Percentiles rank a stretch among this genome's conserved stretches.
These are phyloP conservation scores for Pelvicachromis taeniatus DNA, from an alignment of 2,113 vertebrate species.

Conservation along the genomic window DNA sequence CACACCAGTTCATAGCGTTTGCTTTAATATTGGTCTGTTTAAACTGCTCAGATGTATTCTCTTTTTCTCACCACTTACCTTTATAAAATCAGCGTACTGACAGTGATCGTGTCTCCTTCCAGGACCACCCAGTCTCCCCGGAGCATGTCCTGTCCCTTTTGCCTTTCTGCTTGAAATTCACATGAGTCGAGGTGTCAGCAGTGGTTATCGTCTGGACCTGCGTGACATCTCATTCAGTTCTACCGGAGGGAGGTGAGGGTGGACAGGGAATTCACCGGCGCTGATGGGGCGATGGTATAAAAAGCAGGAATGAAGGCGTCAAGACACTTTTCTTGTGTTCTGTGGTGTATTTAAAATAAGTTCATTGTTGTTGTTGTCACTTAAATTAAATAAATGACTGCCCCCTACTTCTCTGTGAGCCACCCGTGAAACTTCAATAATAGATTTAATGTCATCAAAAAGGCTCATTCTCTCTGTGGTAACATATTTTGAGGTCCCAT, in stretches of 20 bases:
- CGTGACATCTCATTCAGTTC: slow-evolving; percentile 32
- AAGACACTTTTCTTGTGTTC: not conserved
- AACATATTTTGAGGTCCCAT: not conserved
- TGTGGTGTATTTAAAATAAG: not conserved
- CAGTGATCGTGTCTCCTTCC: slow-evolving; percentile 1
- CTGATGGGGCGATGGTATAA: not conserved
- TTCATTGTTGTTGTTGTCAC: not conserved
- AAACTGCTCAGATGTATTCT: not conserved
- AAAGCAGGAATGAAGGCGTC: not conserved
- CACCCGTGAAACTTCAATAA: not conserved
- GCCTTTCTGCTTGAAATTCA: slow-evolving; percentile 58
- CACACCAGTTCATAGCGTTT: not conserved
- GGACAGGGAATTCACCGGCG: not conserved
- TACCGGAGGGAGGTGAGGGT: not conserved
- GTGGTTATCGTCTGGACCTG: slow-evolving; percentile 47
- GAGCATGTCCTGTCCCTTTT: slow-evolving; percentile 37
- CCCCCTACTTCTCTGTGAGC: not conserved
- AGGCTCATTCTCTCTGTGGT: not conserved
- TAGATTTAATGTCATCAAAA: not conserved
- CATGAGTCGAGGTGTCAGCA: slow-evolving; percentile 58
- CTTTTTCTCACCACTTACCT: not conserved
- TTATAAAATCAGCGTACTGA: slow-evolving; percentile 21
- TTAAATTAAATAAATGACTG: not conserved
- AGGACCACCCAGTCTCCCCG: slow-evolving; percentile 1
- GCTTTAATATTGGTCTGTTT: not conserved